Percentiles rank a stretch among this genome's conserved stretches.
These are phyloP conservation scores for Aptenodytes patagonicus DNA, from an alignment of 2,113 vertebrate genomes.

Conservation along the genomic window DNA sequence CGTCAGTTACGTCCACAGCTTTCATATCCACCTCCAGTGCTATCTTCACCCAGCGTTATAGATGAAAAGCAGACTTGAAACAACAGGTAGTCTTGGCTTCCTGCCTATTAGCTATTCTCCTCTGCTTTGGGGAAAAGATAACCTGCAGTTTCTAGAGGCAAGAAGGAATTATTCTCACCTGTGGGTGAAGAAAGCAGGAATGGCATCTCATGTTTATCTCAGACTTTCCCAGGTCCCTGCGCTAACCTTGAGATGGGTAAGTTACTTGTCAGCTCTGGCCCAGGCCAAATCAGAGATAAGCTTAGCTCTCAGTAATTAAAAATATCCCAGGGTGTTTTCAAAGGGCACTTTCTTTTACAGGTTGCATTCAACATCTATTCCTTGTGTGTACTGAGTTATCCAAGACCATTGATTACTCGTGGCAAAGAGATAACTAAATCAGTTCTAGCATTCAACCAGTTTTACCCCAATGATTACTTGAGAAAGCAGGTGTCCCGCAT, in stretches of 20 bases:
- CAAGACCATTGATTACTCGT: neutral
- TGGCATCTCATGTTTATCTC: neutral
- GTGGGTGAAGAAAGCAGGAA: neutral
- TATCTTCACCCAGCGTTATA: neutral
- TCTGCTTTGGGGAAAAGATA: neutral
- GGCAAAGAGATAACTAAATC: neutral
- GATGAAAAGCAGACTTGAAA: neutral
- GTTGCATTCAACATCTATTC: neutral
- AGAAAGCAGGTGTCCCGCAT: rapidly evolving
- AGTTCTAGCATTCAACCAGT: neutral
- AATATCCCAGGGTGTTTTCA: neutral
- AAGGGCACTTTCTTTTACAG: neutral
- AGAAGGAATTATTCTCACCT: neutral
- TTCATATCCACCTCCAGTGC: neutral
- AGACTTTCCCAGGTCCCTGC: neutral
- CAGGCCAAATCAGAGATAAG: neutral
- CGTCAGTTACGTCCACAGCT: rapidly evolving
- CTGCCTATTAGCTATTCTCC: neutral
- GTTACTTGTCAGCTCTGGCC: neutral
- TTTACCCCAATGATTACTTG: neutral
- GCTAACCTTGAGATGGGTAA: neutral
- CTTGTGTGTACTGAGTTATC: neutral
- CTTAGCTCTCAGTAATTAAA: neutral
- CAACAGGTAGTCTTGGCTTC: neutral
- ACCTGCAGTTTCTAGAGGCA: neutral